Evolutionary conservation across 2,888 invertebrate species (phyloP), one percentile per base, ranked within the genome.

Genomic region (Crepidodera aurea): DNA sequence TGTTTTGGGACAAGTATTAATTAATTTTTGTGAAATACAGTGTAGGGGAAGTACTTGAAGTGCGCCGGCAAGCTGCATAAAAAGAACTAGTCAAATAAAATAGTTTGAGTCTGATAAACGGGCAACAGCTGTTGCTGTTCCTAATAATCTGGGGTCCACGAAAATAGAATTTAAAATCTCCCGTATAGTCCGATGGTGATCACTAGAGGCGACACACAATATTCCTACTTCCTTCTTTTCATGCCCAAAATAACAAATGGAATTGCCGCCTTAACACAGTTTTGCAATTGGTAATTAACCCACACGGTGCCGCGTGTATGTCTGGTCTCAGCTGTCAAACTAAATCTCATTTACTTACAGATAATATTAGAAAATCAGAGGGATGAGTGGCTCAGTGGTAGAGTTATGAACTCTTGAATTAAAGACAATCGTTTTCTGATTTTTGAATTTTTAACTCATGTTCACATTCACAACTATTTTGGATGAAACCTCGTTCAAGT

Each of bases 111-210:
- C 68, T 72, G 73, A 74, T 74, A 68, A 71, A 74, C 70, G 70
- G 56, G 61, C 70, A 72, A 73, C 75, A 75, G 75, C 73, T 75
- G 72, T 69, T 63, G 42, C 50, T 63, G 58, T 58, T 69, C 57
- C 64, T 72, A 70, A 68, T 69, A 71, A 69, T 69, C 68, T 69
- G 66, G 65, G 66, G 66, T 65, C 66, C 57, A 67, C 68, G 63
- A 70, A 69, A 69, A 69, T 69, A 69, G 69, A 69, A 54, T 62
- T 48, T 61, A 25, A 34, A 66, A 67, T 68, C 59, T 60, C 57
- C 60, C 58, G 59, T 63, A 61, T 32, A 51, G 51, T 51, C 51
- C 34, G 51, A 25, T 51, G 51, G 34, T 37, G 51, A 51, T 51
- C 51, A 19, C 42, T 27, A 37, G 46, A 62, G 56, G 55, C 61